Evolutionary conservation across 2,888 invertebrate species (phyloP), one percentile per base, ranked within the genome.

Genomic region (Pristionchus exspectatus): DNA sequence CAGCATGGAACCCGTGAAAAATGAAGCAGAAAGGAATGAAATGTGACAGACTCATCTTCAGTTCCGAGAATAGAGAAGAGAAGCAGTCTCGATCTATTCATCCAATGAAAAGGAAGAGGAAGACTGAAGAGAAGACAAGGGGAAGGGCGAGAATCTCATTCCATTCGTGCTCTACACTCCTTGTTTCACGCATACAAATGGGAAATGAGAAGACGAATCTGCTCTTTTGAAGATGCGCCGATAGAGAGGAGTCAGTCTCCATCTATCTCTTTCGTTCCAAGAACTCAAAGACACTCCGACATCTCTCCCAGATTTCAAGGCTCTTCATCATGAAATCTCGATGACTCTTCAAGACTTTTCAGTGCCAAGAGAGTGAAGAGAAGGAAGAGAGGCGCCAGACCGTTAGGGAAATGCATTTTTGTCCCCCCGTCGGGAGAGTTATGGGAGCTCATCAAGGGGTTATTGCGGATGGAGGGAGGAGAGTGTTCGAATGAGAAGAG

Each of bases 21-120:
- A 81, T 81, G 81, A 54, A 81, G 81, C 81, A 81, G 81, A 81
- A 81, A 54, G 81, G 50, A 81, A 81, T 81, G 81, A 54, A 54
- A 81, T 16, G 81, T 81, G 81, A 81, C 81, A 81, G 74, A 18
- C 69, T 33, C 38, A 74, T 74, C 33, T 10, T 33, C 72, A 72
- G 38, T 74, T 74, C 74, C 33, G 7, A 74, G 74, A 74, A 74
- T 74, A 74, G 74, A 21, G 69, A 69, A 74, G 74, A 38, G 63
- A 63, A 63, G 63, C 63, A 63, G 63, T n/a, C 24, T 56, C 24
- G 63, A 24, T 63, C 63, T 63, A 63, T 63, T 63, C 63, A 63
- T 63, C 63, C n/a, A 4, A 63, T 63, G 63, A 56, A 24, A 10
- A 24, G 63, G n/a, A n/a, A 24, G n/a, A 2, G 7, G 63, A 63